Evolutionary conservation across 2,113 vertebrate genomes (phyloP), one percentile per base, ranked within the genome.

Genomic region (Prolemur simus): DNA sequence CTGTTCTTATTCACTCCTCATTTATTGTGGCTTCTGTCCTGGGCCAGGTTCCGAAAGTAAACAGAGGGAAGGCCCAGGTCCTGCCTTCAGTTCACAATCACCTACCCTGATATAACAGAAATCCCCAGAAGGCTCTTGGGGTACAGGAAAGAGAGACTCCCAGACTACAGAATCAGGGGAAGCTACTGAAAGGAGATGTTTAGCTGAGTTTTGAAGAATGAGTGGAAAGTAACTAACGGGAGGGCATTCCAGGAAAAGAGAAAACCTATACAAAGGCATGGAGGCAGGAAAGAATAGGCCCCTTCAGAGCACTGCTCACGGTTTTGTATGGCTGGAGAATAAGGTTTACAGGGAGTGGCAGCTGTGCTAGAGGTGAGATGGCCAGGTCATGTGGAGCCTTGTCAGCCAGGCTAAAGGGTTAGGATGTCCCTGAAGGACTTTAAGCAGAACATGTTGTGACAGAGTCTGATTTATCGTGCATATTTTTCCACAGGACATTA

Each of bases 201-300:
- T 11, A 74, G 42, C 34, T 71, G 92, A 94, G 68, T 66, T 83
- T 71, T 93, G 56, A 95, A 91, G 47, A 63, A 66, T 60, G 17
- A 93, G 68, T 83, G 82, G 87, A 93, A 91, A 95, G 52, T 69
- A 95, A 96, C 37, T 39, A 60, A 23, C 45, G 63, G 68, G 37
- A 87, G 68, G 34, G 76, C 87, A 87, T 88, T 88, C 69, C 87
- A 95, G 71, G 63, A 54, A 68, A 91, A 95, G 54, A 86, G 54
- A 71, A 96, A 93, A 78, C 8, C 23, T 82, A 39, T 21, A 90
- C 52, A 93, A 73, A 89, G 81, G 47, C 76, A 63, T 0, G 29
- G 52, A 77, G 32, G 74, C 29, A 45, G 93, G 63, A 73, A 83
- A 96, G 90, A 80, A 91, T 27, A 78, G 74, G 54, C 32, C 77